Evolutionary conservation across 2,113 vertebrate species (phyloP).

Genomic region (Notothenia rossii): DNA sequence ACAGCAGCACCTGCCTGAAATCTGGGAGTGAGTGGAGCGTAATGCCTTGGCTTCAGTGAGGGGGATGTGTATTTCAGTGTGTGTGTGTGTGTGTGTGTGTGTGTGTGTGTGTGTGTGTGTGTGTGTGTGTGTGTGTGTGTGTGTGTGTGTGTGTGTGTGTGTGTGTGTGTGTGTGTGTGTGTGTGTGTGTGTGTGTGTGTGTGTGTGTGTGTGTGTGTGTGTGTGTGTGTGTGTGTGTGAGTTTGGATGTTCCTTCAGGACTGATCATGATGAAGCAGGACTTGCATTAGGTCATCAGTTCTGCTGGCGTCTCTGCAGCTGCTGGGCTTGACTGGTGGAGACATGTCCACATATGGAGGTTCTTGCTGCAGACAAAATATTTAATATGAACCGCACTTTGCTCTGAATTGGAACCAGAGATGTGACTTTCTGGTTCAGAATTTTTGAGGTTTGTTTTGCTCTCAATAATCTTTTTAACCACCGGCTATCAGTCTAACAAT

Average conservation of each 20-base stretch:
- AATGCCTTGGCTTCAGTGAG: conserved; percentile 66
- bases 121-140: too few relatives aligned
- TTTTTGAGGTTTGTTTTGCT: conserved; percentile 5
- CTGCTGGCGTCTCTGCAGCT: conserved; percentile 73
- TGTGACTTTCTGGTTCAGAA: conserved; percentile 12
- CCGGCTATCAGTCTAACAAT: too few relatives aligned
- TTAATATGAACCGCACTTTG: conserved; percentile 43
- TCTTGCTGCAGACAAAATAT: conserved; percentile 58
- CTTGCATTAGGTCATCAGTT: conserved; percentile 77
- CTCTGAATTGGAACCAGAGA: conserved; percentile 50
- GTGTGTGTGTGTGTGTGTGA: conserved; percentile 9
- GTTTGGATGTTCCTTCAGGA: conserved; percentile 66
- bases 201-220: too few relatives aligned
- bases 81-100: conserved; percentile 44
- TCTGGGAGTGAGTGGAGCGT: conserved; percentile 67
- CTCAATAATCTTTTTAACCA: neutral
- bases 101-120: too few relatives aligned
- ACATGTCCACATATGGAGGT: conserved; percentile 81
- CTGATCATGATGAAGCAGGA: conserved; percentile 78
- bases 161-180: conserved; percentile 1
- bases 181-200: conserved; percentile 36
- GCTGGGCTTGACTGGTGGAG: conserved; percentile 71
- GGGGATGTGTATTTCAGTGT: conserved; percentile 30
- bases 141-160: conserved; percentile 15
- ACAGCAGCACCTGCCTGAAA: conserved; percentile 80